phyloP scores from a whole-genome alignment of 2,888 invertebrate genomes.

The Sphaeridia pumilis region DNA sequence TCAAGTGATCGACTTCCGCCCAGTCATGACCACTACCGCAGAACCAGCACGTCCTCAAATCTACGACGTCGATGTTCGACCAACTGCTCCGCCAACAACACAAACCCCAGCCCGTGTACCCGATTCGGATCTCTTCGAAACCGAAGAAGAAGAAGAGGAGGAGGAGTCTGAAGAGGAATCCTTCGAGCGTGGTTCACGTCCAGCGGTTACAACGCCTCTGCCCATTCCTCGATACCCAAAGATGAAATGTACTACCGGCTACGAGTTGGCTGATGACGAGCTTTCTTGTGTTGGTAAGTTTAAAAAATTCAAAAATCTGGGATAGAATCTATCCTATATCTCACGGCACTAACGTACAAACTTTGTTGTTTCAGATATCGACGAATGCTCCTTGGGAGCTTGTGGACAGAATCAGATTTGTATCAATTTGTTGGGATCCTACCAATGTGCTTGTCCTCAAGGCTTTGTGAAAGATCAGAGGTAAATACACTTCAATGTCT shows the following conservation, averaged over 20 bases:
- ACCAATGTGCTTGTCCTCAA: conserved; percentile 47
- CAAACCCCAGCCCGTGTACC: background rate
- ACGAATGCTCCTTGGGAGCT: conserved; percentile 37
- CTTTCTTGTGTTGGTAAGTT: conserved; percentile 30
- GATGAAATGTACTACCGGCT: conserved; percentile 33
- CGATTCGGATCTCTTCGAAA: background rate
- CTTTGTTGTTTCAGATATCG: conserved; percentile 36
- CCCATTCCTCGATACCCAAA: conserved; percentile 14
- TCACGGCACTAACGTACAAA: background rate
- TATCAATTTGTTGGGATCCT: conserved; percentile 47
- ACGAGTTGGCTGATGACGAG: conserved; percentile 30
- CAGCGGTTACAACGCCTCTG: conserved; percentile 1
- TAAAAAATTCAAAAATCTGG: background rate
- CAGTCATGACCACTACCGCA: too few relatives aligned
- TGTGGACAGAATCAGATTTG: conserved; percentile 46
- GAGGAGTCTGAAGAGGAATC: conserved; percentile 1
- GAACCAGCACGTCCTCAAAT: too few relatives aligned
- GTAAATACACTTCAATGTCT: conserved; percentile 7
- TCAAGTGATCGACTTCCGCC: too few relatives aligned
- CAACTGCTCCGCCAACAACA: conserved; percentile 5
- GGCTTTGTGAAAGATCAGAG: conserved; percentile 39
- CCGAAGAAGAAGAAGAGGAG: background rate
- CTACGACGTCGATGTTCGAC: too few relatives aligned
- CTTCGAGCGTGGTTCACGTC: conserved; percentile 2
- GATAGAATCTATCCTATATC: background rate